A percentile compares a stretch with the other conserved stretches of the same genome.
phyloP scores from a whole-genome alignment of 1,140 invertebrate species.

The Sminthurinus signatus region DNA sequence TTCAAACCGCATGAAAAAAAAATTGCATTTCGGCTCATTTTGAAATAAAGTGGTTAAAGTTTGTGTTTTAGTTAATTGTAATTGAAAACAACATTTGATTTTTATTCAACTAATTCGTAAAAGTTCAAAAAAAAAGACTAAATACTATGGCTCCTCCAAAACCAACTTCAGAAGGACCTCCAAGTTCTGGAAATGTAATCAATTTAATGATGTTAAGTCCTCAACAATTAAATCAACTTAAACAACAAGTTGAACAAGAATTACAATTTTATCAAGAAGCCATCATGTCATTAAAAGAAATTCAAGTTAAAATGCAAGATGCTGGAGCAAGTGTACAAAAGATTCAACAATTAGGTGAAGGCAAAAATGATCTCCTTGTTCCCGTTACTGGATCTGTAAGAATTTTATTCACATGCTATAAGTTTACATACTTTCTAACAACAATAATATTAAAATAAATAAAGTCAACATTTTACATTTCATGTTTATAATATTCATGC shows the following conservation, averaged over 20 bases:
- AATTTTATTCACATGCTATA: slow-evolving; percentile 45
- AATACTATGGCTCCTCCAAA: background rate
- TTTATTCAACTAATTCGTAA: no score
- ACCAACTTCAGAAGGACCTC: background rate
- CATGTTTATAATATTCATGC: no score
- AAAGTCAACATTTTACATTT: background rate
- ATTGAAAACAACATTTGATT: no score
- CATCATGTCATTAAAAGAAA: slow-evolving; percentile 76
- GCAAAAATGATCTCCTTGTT: slow-evolving; percentile 73
- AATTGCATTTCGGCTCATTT: no score
- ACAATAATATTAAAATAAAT: slow-evolving; percentile 13
- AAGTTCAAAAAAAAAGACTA: no score
- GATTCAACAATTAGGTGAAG: slow-evolving; percentile 67
- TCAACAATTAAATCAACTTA: slow-evolving; percentile 48
- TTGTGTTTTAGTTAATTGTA: no score
- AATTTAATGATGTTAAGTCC: slow-evolving; percentile 36
- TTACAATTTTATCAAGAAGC: slow-evolving; percentile 80
- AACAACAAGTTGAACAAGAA: slow-evolving; percentile 84
- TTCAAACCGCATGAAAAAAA: no score
- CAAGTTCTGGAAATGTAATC: slow-evolving; percentile 24
- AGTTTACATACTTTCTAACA: slow-evolving; percentile 19
- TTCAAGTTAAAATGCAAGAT: slow-evolving; percentile 81
- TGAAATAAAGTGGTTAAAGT: no score
- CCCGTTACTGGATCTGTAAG: slow-evolving; percentile 80
- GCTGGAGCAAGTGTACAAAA: slow-evolving; percentile 61